Base-by-base conservation (phyloP, 2,797 vertebrate genomes). In the Eurystomus glaucurus region DNA sequence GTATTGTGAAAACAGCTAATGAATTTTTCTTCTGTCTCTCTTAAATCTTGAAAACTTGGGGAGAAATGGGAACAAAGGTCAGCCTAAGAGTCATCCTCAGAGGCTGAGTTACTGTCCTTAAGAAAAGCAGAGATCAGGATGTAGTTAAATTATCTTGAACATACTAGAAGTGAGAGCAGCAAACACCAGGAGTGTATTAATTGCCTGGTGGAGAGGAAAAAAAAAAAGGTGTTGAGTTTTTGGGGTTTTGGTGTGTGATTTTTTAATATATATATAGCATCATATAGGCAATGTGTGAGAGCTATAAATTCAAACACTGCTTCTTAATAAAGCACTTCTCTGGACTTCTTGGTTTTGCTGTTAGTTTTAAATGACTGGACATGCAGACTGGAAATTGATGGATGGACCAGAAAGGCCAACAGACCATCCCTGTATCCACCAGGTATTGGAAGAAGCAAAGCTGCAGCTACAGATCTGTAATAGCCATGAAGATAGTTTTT, bases 311-410 rank as follows among this genome's bases (percentile, higher is more conserved):
- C 64, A 88, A 71, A 22, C 20, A 74, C 55, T 3, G 6, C 37
- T 85, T 79, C 60, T 79, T 83, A 72, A 80, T 64, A 77, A 76
- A 84, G 70, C 0, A 1, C 22, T 62, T 71, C 20, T 57, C 58
- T 60, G 17, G 20, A 62, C 52, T 76, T 76, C 12, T 46, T 84
- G 16, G 0, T 37, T 80, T 92, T 85, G 23, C 39, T 72, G 8
- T 78, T 87, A 26, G 23, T 82, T 87, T 85, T 62, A 37, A 74
- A 15, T 55, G 31, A 35, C 39, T 77, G 51, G 41, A 64, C 28
- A 26, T 0, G 0, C 15, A 72, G 31, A 52, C 11, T 0, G 3
- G 78, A 71, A 88, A 78, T 25, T 65, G 50, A 62, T 83, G n/a
- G 51, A 60, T 1, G 2, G n/a, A 39, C 28, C 0, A 0, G 74